Conservation (phyloP, 2,113 vertebrate species). For the Nothoprocta perdicaria region DNA sequence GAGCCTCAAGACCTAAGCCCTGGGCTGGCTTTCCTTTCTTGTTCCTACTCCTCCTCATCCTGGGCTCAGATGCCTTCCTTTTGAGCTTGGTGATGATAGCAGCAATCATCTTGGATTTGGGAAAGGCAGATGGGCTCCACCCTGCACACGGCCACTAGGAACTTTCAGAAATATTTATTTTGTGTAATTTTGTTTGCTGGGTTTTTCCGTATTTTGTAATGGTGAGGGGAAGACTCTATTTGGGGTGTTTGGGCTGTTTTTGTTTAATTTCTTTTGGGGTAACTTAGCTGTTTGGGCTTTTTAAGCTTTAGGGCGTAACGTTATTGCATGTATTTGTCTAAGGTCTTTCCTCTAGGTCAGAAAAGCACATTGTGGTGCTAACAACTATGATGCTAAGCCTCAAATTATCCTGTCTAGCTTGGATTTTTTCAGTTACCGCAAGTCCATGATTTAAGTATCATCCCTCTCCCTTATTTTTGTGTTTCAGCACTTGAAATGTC, state of each 20-base stretch:
- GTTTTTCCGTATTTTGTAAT: background rate
- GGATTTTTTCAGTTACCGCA: background rate
- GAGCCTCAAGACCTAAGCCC: background rate
- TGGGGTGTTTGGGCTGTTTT: background rate
- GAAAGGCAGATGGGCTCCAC: background rate
- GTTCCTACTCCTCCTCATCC: background rate
- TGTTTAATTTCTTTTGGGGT: background rate
- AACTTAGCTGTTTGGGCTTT: background rate
- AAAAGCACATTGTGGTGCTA: background rate
- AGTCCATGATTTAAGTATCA: accelerated
- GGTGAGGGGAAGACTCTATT: background rate
- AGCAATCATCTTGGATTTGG: background rate
- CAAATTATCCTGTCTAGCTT: background rate
- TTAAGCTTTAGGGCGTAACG: background rate
- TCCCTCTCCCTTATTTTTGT: background rate
- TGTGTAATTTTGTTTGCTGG: background rate
- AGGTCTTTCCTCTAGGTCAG: background rate
- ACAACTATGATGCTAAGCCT: background rate
- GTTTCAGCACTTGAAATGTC: background rate
- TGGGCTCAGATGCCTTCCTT: background rate
- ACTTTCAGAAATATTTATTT: background rate
- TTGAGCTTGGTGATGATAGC: background rate
- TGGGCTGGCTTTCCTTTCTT: background rate
- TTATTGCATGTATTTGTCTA: background rate
- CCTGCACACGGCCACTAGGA: background rate